Conservation (phyloP, 2,113 vertebrate species). For the Saccopteryx bilineata region DNA sequence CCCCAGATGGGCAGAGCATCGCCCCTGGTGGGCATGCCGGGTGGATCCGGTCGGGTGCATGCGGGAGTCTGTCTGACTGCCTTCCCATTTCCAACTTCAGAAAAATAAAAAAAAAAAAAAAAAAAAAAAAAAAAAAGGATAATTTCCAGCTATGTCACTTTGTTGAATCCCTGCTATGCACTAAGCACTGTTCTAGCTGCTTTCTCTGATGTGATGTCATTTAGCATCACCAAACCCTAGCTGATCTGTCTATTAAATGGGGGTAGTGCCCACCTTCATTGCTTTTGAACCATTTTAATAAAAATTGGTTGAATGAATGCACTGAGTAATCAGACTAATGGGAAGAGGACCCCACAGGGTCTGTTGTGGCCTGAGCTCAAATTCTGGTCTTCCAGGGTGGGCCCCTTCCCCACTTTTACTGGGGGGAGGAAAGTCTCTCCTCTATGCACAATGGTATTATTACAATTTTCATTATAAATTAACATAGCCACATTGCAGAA, state of each 20-base stretch:
- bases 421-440: background rate
- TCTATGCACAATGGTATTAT: background rate
- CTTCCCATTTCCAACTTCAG: too few species aligned
- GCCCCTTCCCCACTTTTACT: background rate
- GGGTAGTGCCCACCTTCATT: background rate
- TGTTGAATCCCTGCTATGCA: background rate
- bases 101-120: too few species aligned
- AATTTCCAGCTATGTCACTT: background rate
- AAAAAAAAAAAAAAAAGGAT: background rate
- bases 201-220: background rate
- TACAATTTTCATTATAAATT: slow-evolving; percentile 16
- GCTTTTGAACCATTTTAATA: background rate
- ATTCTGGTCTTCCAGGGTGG: background rate
- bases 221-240: background rate
- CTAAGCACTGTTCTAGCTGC: background rate
- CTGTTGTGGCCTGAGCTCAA: background rate
- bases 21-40: too few species aligned
- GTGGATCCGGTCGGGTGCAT: too few species aligned
- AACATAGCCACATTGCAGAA: background rate
- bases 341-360: background rate
- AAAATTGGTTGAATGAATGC: background rate
- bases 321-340: background rate
- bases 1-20: too few species aligned
- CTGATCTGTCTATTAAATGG: background rate
- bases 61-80: too few species aligned